Evolutionary conservation across 37 sponge, comb jelly and placozoan species (phyloP).

Genomic region (Ephydatia muelleri): DNA sequence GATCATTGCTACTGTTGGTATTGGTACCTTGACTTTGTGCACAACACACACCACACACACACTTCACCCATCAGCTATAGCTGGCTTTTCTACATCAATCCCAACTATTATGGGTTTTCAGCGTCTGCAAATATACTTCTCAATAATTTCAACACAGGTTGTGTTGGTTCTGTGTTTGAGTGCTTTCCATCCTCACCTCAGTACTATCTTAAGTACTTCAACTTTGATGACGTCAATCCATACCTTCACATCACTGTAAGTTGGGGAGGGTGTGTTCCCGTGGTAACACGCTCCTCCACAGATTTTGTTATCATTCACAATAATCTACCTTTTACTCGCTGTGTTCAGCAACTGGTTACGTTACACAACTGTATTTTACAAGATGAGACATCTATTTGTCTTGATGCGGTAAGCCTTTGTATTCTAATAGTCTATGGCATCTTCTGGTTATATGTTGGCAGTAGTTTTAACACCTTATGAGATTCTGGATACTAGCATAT

Average conservation of each 20-base stretch:
- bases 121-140: conserved; percentile 24
- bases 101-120: conserved; percentile 76
- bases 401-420: too few relatives aligned
- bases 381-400: too few relatives aligned
- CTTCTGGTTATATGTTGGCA: too few relatives aligned
- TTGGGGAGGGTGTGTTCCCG: not conserved
- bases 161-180: conserved; percentile 30
- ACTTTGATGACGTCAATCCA: conserved; percentile 48
- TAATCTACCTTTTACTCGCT: conserved; percentile 46
- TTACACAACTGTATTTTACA: too few relatives aligned
- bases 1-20: not conserved
- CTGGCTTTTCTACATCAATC: conserved; percentile 76
- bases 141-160: conserved; percentile 12
- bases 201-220: conserved; percentile 48
- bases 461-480: too few relatives aligned
- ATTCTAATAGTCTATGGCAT: too few relatives aligned
- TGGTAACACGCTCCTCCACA: not conserved
- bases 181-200: conserved; percentile 43
- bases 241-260: conserved; percentile 49
- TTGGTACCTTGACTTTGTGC: too few relatives aligned
- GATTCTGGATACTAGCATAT: too few relatives aligned
- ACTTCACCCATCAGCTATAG: conserved; percentile 20
- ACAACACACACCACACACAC: not conserved
- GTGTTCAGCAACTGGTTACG: conserved; percentile 45
- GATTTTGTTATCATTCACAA: conserved; percentile 57